Base-by-base conservation (phyloP, 2,797 vertebrate genomes). In the Myioborus miniatus region DNA sequence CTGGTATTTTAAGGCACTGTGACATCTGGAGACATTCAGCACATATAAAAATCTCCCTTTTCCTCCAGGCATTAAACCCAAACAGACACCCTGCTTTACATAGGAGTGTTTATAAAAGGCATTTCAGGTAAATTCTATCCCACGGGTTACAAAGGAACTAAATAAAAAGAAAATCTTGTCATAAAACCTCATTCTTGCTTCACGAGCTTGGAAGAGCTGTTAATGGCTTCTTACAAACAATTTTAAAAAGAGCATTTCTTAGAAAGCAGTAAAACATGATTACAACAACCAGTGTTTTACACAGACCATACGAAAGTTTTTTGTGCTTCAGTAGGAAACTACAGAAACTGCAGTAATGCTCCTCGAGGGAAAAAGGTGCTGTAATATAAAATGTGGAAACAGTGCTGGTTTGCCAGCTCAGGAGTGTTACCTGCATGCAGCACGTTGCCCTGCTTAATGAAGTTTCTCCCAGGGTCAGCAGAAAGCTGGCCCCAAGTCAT, bases 401-500 rank as follows among this genome's bases (percentile, higher is more conserved):
- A 1, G 15, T 37, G 37, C 12, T 58, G 81, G 58, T 47, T 39
- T 89, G 87, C 53, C 72, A 93, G 76, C 79, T 86, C 36, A 36
- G 20, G 85, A 77, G 12, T 12, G 60, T 43, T 15, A 24, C 41
- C 59, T 53, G 72, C 5, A 1, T 41, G 67, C 72, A 84, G 36
- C 15, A 34, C 6, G 7, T 20, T 87, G 65, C 76, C 46, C 76
- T 81, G 58, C 16, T 94, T 91, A 94, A 90, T 95, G 44, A 50
- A 71, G 11, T 71, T 93, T 94, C 87, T 83, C 83, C 58, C 37
- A 81, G 84, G 82, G 76, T 97, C 95, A 97, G 96, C 96, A 96
- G 62, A 96, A 96, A 92, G 62, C 83, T 69, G 89, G 84, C 82
- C 87, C 76, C 23, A 62, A 91, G 83, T 65, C 87, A 93, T 58